Conservation (phyloP, 2,888 invertebrate genomes). For the Philaethria dido region DNA sequence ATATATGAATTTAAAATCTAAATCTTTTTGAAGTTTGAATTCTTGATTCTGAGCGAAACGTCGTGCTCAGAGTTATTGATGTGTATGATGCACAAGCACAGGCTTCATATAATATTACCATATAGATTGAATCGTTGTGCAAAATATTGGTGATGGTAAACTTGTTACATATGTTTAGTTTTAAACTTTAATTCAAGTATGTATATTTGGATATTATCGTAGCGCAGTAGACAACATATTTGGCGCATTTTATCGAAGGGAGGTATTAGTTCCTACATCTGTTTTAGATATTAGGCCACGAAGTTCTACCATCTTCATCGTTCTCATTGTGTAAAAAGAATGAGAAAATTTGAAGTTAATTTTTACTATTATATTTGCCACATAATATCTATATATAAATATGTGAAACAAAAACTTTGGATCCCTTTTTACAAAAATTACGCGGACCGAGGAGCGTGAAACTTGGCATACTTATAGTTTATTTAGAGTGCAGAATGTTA, state of each 20-base stretch:
- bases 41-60: constrained; percentile 24
- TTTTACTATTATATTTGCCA: too few relatives aligned
- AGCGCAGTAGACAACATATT: too few relatives aligned
- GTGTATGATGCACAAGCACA: constrained; percentile 29
- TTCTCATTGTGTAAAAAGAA: not conserved
- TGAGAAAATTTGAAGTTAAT: too few relatives aligned
- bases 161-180: constrained; percentile 8
- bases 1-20: constrained; percentile 1
- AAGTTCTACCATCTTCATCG: not conserved
- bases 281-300: not conserved
- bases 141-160: constrained; percentile 3
- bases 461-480: too few relatives aligned
- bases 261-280: not conserved
- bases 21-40: constrained; percentile 20
- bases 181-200: too few relatives aligned
- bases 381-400: too few relatives aligned
- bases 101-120: constrained; percentile 26
- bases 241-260: too few relatives aligned
- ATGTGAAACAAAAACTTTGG: too few relatives aligned
- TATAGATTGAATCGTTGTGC: constrained; percentile 23
- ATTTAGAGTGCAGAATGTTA: too few relatives aligned
- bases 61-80: constrained; percentile 28
- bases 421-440: too few relatives aligned
- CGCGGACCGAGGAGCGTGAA: too few relatives aligned
- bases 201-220: too few relatives aligned